Conservation (phyloP, 2,888 invertebrate species). For the Rhagium mordax region DNA sequence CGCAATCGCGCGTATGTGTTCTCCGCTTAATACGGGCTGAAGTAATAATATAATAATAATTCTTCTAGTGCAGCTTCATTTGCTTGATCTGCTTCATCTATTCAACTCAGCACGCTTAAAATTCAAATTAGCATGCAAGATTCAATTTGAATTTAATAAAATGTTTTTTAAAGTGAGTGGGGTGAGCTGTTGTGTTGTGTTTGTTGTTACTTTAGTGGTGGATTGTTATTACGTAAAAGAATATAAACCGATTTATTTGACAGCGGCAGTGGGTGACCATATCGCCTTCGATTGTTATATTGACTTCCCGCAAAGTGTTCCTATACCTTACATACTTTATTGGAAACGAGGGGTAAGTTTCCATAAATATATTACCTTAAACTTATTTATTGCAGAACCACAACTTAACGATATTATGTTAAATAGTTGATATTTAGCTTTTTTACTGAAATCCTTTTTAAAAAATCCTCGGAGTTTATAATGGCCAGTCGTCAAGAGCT, state of each 20-base stretch:
- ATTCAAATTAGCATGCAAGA: neutral
- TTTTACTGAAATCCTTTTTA: too few species aligned
- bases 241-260: constrained; percentile 66
- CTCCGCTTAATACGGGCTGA: constrained; percentile 44
- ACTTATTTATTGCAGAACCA: too few species aligned
- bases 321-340: constrained; percentile 88
- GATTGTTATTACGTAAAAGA: constrained; percentile 62
- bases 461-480: too few species aligned
- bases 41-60: constrained; percentile 28
- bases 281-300: constrained; percentile 88
- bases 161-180: constrained; percentile 32
- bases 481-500: too few species aligned
- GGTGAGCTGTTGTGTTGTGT: constrained; percentile 44
- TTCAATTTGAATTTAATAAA: constrained; percentile 11
- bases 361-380: too few species aligned
- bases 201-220: constrained; percentile 41
- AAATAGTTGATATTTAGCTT: too few species aligned
- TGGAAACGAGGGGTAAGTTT: constrained; percentile 94
- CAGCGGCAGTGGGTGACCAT: constrained; percentile 83
- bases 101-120: constrained; percentile 15
- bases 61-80: constrained; percentile 43
- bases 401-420: too few species aligned
- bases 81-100: constrained; percentile 48
- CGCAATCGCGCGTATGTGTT: too few species aligned
- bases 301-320: constrained; percentile 89